Conservation (phyloP, 2,113 vertebrate species). For the Pitta sordida region DNA sequence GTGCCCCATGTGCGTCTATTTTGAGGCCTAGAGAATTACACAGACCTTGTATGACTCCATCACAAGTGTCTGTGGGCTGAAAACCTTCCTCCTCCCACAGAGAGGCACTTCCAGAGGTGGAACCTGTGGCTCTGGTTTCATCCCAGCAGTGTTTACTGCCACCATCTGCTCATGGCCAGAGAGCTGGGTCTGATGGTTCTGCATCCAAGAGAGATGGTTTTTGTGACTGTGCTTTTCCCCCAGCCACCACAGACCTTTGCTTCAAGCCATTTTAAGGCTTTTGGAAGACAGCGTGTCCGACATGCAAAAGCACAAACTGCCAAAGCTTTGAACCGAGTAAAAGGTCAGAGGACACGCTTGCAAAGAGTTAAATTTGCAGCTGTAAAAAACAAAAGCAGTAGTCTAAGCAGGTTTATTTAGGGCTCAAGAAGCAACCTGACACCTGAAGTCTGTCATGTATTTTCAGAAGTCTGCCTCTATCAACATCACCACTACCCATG, state of each 20-base stretch:
- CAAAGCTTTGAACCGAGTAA: background rate
- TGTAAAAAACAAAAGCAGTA: background rate
- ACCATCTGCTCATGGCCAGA: background rate
- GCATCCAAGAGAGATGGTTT: background rate
- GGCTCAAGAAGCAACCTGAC: background rate
- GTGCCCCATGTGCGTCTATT: background rate
- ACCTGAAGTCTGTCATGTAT: background rate
- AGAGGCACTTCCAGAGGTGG: background rate
- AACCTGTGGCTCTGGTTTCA: background rate
- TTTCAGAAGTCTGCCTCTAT: conserved; percentile 13
- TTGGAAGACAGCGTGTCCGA: background rate
- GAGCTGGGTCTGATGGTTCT: background rate
- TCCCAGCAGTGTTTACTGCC: background rate
- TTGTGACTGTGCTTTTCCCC: background rate
- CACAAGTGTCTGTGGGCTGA: background rate
- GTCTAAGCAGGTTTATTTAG: background rate
- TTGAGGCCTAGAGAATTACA: background rate
- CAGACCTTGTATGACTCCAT: background rate
- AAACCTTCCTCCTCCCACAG: background rate
- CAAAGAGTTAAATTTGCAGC: conserved; percentile 2
- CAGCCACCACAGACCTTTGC: background rate
- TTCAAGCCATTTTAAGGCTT: background rate
- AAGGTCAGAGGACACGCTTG: background rate
- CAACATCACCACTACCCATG: background rate
- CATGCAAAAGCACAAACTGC: background rate